Conservation (phyloP, 1,140 invertebrate genomes). For the Cydia strobilella region DNA sequence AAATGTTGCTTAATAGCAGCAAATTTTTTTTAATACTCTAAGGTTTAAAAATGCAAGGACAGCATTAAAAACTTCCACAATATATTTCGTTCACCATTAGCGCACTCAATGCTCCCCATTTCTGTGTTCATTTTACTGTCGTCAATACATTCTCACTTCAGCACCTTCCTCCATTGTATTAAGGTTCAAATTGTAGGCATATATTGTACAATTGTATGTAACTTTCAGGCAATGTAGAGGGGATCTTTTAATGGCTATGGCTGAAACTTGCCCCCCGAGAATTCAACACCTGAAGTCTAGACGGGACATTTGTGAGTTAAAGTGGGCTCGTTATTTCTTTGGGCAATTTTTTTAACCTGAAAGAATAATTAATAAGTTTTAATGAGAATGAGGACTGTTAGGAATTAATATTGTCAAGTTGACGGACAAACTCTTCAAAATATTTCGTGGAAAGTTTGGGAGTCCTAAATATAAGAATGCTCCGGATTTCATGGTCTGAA, state of each 20-base stretch:
- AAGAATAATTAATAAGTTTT: not conserved
- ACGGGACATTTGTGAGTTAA: constrained; percentile 48
- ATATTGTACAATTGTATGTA: not conserved
- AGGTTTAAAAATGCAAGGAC: not conserved
- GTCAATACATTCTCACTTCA: not conserved
- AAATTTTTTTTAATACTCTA: not conserved
- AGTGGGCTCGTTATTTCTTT: constrained; percentile 43
- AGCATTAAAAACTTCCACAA: constrained; percentile 6
- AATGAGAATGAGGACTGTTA: not conserved
- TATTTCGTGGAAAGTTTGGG: no score
- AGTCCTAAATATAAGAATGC: no score
- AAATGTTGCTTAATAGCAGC: no score
- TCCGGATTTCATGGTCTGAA: no score
- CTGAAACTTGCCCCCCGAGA: constrained; percentile 13
- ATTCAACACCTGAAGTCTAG: constrained; percentile 62
- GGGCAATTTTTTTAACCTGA: not conserved
- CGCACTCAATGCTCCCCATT: not conserved
- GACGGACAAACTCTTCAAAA: no score
- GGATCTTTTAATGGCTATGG: constrained; percentile 15
- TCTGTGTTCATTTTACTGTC: not conserved
- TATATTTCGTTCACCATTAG: not conserved
- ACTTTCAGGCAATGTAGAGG: not conserved
- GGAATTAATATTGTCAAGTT: not conserved
- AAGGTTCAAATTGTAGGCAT: not conserved
- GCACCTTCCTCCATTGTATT: not conserved